phyloP scores from a whole-genome alignment of 2,797 vertebrate species.

The Lates japonicus region DNA sequence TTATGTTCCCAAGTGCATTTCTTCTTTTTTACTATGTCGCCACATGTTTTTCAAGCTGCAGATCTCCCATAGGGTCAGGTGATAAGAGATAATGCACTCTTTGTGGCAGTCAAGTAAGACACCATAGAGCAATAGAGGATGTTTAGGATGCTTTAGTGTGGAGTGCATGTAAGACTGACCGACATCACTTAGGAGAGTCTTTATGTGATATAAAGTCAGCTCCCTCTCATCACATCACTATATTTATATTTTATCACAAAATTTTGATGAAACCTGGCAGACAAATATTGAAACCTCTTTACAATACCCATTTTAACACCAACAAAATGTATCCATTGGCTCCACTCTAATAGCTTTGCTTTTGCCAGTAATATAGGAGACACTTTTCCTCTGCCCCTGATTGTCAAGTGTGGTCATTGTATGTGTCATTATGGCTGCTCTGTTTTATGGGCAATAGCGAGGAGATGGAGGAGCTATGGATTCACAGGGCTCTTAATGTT shows the following conservation, averaged over 20 bases:
- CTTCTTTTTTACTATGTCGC: not conserved
- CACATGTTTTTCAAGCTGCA: not conserved
- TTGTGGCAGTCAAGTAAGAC: not conserved
- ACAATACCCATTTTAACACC: conserved; percentile 48
- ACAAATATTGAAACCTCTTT: conserved; percentile 54
- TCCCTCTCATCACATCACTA: conserved; percentile 1
- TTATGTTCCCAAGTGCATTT: conserved; percentile 3
- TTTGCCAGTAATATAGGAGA: conserved; percentile 67
- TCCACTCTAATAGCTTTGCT: conserved; percentile 72
- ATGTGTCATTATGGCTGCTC: conserved; percentile 70
- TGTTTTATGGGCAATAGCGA: conserved; percentile 70
- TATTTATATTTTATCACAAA: conserved; percentile 32
- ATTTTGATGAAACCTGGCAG: conserved; percentile 45
- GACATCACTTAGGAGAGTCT: conserved; percentile 4
- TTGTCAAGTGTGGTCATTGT: conserved; percentile 73
- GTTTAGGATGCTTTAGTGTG: not conserved
- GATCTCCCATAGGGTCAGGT: not conserved
- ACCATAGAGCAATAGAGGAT: not conserved
- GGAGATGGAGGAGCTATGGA: conserved; percentile 74
- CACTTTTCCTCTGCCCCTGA: conserved; percentile 56
- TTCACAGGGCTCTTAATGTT: conserved; percentile 77
- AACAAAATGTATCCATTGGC: conserved; percentile 51
- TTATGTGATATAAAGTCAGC: conserved; percentile 13
- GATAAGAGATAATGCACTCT: conserved; percentile 15
- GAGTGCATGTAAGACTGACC: not conserved